Base-by-base conservation (phyloP, 2,888 invertebrate genomes). In the Germaria angustata region DNA sequence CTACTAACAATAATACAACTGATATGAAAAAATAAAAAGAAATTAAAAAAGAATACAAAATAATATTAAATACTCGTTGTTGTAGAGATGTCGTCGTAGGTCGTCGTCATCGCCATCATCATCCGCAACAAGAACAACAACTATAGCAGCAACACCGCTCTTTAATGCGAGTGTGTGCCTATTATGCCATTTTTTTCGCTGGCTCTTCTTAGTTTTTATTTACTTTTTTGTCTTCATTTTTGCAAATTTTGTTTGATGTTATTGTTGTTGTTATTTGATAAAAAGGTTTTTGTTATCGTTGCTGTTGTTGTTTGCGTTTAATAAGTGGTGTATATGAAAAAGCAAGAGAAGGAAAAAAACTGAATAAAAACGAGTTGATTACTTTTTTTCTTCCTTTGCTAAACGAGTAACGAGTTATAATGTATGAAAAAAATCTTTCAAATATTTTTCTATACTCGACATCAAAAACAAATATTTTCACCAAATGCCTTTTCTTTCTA, bases 391-490 rank as follows among this genome's bases (percentile, higher is more conserved):
- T 63, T 61, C 65, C 32, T 68, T 39, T 22, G 28, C 44, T 41
- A 71, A 81, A 81, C 81, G 81, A 81, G 76, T 81, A 81, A 81
- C 80, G 80, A 81, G 80, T 81, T 81, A 68, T 63, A 72, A 20
- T 36, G 49, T 17, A 36, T 32, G 22, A 71, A 41, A 77, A 65
- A 39, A 41, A 41, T 41, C 39, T 5, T 41, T 41, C 28, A 28
- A 9, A 44, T 44, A 44, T 44, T 44, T 44, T 44, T 17, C 20
- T 44, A 44, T 44, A 44, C 20, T 44, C 17, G 44, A 9, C 44
- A 44, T 44, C 20, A 41, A 41, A n/a, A 17, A 20, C 15, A 59
- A 15, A 61, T n/a, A n/a, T 61, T 34, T 71, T 55, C 57, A 46
- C 22, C n/a, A 22, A 57, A 49, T 59, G 49, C 4, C 0, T 32